phyloP scores from a whole-genome alignment of 2,113 vertebrate species.

The Pelodiscus sinensis region DNA sequence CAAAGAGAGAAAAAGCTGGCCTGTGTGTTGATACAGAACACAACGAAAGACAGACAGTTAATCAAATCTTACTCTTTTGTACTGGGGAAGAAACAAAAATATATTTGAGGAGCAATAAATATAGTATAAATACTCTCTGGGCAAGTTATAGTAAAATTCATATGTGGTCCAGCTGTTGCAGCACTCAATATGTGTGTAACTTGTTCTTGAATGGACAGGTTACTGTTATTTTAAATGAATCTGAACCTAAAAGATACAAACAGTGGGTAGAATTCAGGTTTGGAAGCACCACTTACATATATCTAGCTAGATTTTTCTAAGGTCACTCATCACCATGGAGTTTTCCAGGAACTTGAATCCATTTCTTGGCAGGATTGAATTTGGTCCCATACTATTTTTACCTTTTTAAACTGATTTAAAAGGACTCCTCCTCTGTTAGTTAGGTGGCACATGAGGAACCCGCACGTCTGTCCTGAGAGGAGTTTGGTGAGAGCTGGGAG shows the following conservation, averaged over 20 bases:
- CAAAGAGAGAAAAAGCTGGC: not conserved
- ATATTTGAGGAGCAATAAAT: not conserved
- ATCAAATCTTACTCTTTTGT: not conserved
- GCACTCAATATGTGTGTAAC: not conserved
- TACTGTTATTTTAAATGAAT: constrained; percentile 32
- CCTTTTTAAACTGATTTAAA: no score
- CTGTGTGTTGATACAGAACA: not conserved
- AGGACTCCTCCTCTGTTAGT: no score
- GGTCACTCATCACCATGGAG: not conserved
- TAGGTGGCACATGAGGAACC: no score
- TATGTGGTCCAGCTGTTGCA: not conserved
- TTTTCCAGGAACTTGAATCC: not conserved
- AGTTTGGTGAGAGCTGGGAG: no score
- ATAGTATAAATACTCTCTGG: not conserved
- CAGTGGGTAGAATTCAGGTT: constrained; percentile 1
- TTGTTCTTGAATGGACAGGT: constrained; percentile 71
- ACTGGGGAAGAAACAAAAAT: not conserved
- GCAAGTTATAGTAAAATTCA: not conserved
- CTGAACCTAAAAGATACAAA: not conserved
- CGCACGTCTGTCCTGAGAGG: no score
- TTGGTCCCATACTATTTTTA: not conserved
- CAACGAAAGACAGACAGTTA: not conserved
- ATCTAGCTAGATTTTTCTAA: not conserved
- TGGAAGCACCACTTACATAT: not conserved
- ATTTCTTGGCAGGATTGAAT: not conserved